Conservation (phyloP, 1,140 invertebrate species). For the Ceratoteleas bidentatus region DNA sequence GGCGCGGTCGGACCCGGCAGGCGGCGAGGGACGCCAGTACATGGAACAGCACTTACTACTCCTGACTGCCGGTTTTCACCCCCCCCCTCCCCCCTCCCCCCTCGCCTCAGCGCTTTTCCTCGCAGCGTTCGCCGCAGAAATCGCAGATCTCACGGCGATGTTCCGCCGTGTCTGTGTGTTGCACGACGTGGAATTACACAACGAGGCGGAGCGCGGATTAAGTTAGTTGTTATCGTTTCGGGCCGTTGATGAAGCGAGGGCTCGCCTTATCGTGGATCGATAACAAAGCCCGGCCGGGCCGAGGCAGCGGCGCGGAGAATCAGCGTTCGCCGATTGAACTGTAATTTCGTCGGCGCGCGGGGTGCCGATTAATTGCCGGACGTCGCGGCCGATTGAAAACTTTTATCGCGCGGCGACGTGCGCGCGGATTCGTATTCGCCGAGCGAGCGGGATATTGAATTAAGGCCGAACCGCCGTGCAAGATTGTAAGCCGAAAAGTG, state of each 20-base stretch:
- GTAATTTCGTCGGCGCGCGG: conserved; percentile 35
- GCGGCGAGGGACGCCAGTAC: conserved; percentile 67
- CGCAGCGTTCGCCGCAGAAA: conserved; percentile 46
- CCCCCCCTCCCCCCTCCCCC: conserved; percentile 55
- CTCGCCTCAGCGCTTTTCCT: background rate
- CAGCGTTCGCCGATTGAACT: conserved; percentile 43
- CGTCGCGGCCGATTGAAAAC: background rate
- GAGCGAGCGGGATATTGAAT: too few relatives aligned
- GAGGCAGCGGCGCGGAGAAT: conserved; percentile 29
- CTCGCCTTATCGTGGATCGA: conserved; percentile 36
- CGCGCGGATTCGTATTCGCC: too few relatives aligned
- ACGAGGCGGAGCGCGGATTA: conserved; percentile 44
- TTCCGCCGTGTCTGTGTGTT: conserved; percentile 43
- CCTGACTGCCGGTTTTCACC: conserved; percentile 71
- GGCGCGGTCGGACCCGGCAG: conserved; percentile 24
- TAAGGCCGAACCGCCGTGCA: too few relatives aligned
- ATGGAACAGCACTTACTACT: conserved; percentile 78
- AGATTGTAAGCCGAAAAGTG: too few relatives aligned
- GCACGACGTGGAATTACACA: conserved; percentile 58
- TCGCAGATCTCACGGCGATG: conserved; percentile 52
- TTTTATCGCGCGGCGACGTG: too few relatives aligned
- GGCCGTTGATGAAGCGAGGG: conserved; percentile 38
- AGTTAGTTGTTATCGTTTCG: conserved; percentile 56
- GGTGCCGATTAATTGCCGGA: background rate
- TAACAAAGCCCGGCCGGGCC: conserved; percentile 9